Percentiles rank a stretch among this genome's conserved stretches.
Evolutionary conservation across 2,797 vertebrate genomes (phyloP).

Genomic region (Thalassophryne amazonica): DNA sequence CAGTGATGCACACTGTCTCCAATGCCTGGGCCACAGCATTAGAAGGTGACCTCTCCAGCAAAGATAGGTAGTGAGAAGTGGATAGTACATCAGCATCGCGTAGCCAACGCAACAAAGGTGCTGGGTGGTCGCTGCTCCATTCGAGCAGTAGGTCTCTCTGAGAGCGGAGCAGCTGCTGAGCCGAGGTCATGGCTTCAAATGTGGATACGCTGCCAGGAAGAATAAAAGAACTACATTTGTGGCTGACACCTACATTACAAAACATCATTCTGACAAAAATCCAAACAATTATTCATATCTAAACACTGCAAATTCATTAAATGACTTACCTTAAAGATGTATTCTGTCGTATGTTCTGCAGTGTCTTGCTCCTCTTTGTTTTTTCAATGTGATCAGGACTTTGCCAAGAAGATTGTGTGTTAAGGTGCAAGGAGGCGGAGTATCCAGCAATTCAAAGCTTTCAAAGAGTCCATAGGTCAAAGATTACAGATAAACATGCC

Average conservation of each 20-base stretch:
- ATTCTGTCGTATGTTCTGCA: background rate
- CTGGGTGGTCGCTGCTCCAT: slow-evolving; percentile 64
- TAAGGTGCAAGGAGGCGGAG: slow-evolving; percentile 10
- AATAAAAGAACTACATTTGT: background rate
- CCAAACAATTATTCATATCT: too few relatives aligned
- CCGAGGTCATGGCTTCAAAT: slow-evolving; percentile 38
- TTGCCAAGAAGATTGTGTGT: background rate
- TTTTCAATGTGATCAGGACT: background rate
- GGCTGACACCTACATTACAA: background rate
- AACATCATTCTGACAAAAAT: background rate
- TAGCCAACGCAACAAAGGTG: slow-evolving; percentile 66
- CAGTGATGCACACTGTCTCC: slow-evolving; percentile 48
- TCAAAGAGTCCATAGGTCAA: slow-evolving; percentile 45
- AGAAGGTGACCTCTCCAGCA: slow-evolving; percentile 61
- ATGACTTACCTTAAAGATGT: slow-evolving; percentile 5
- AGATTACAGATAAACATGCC: background rate
- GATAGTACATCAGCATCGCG: slow-evolving; percentile 53
- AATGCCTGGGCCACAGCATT: slow-evolving; percentile 59
- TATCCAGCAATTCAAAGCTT: slow-evolving; percentile 7
- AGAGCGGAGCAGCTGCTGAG: slow-evolving; percentile 49
- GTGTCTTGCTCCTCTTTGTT: background rate
- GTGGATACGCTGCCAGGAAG: background rate
- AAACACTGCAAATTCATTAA: background rate
- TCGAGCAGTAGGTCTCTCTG: slow-evolving; percentile 51
- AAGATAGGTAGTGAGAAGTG: slow-evolving; percentile 43